phyloP scores from a whole-genome alignment of 1,140 invertebrate genomes.

The Triops cancriformis region DNA sequence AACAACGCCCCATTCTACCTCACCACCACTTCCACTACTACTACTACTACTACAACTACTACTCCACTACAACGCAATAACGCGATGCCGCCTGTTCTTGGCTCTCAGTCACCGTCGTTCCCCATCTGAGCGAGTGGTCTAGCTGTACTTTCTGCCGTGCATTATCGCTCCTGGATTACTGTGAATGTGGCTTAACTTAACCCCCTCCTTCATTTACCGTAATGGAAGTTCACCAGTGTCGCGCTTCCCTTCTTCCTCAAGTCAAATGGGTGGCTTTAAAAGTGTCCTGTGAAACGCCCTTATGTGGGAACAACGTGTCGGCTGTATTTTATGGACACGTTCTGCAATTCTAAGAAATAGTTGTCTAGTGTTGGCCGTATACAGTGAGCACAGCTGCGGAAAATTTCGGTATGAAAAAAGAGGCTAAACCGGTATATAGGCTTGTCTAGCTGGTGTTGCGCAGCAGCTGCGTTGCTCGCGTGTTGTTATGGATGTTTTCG shows the following conservation, averaged over 20 bases:
- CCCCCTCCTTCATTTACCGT: too few species aligned
- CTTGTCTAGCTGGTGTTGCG: background rate
- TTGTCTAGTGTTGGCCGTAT: background rate
- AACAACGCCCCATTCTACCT: background rate
- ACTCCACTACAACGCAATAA: background rate
- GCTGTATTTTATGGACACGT: background rate
- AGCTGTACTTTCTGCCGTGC: background rate
- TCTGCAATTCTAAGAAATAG: background rate
- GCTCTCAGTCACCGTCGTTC: background rate
- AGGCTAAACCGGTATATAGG: background rate
- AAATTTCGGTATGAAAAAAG: background rate
- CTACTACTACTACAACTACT: background rate
- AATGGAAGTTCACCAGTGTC: too few species aligned
- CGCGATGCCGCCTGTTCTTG: background rate
- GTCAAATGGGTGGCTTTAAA: too few species aligned
- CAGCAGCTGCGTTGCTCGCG: background rate
- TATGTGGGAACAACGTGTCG: background rate
- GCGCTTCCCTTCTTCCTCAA: too few species aligned
- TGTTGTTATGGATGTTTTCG: background rate
- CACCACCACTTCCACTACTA: background rate
- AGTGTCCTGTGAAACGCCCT: too few species aligned
- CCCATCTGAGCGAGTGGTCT: background rate
- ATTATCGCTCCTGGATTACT: background rate
- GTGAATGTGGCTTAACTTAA: background rate
- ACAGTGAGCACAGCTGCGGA: too few species aligned